Evolutionary conservation across 2,113 vertebrate species (phyloP), one percentile per base, ranked within the genome.

Genomic region (Pavo muticus): DNA sequence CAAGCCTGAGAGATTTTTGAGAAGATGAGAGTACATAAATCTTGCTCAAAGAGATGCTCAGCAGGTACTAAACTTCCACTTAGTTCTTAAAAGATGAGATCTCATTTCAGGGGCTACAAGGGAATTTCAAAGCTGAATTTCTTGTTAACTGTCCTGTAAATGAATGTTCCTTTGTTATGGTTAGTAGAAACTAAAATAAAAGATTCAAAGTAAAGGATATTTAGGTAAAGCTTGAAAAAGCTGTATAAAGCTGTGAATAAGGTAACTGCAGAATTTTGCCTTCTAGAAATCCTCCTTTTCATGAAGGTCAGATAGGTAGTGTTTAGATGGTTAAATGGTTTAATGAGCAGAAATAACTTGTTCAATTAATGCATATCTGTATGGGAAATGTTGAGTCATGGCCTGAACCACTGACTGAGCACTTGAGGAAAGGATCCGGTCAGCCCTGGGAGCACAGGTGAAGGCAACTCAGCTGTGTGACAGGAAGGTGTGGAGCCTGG

Each of bases 81-180:
- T 39, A 65, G 79, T 80, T 56, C 37, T 70, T 78, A 72, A 93
- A 68, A 48, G 29, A 42, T 72, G 57, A 39, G 23, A 61, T 44
- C 30, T 11, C 1, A 27, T 82, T 87, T 82, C 68, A 52, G 44
- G 39, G 57, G 16, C 73, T 89, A 25, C 29, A 37, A 10, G 35
- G n/a, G 30, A 84, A 52, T 87, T 82, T 95, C 25, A 48, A 82
- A 85, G n/a, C 75, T 76, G 6, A 69, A 54, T 90, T 93, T 84
- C 20, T 5, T 84, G 37, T 59, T 84, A 89, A 14, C 5, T 7
- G 0, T 63, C n/a, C 40, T 83, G 37, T 44, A 47, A 48, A 19
- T 13, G 59, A 40, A 19, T 40, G 6, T 20, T 47, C 37, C 39
- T 87, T 84, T 87, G 16, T 61, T 82, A 79, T 1, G 12, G 40